Evolutionary conservation across 1,140 invertebrate genomes (phyloP).

Genomic region (Pseudobourletiella spinata): DNA sequence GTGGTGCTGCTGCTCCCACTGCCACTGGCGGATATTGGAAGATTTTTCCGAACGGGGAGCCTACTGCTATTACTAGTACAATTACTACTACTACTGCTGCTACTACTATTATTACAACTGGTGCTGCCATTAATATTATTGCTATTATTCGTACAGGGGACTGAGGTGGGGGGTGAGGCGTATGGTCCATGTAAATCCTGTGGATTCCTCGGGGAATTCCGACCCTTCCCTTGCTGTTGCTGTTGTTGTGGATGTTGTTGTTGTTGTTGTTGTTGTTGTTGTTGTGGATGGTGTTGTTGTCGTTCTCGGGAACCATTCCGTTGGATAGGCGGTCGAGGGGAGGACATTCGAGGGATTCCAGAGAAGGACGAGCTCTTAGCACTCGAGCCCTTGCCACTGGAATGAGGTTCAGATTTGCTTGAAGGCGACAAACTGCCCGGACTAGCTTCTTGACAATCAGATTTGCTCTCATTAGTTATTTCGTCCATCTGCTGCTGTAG

Average conservation of each 20-base stretch:
- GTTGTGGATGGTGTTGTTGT: too few relatives aligned
- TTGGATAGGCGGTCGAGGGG: constrained; percentile 6
- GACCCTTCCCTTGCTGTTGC: too few relatives aligned
- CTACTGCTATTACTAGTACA: neutral
- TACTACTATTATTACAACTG: too few relatives aligned
- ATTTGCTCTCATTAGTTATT: constrained; percentile 1
- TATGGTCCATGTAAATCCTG: neutral
- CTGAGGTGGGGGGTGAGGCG: neutral
- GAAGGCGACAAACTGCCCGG: constrained; percentile 7
- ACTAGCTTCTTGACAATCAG: constrained; percentile 7
- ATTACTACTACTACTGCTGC: constrained; percentile 1
- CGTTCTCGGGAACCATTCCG: neutral
- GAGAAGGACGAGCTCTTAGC: constrained; percentile 11
- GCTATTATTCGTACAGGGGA: too few relatives aligned
- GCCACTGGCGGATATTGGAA: neutral
- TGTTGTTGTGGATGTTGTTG: too few relatives aligned
- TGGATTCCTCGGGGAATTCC: neutral
- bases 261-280: too few relatives aligned
- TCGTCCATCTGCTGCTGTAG: neutral
- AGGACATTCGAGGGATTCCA: constrained; percentile 25
- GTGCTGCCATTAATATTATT: too few relatives aligned
- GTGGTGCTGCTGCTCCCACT: neutral
- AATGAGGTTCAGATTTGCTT: constrained; percentile 12
- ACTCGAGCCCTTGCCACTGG: constrained; percentile 4
- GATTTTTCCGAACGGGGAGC: neutral